Evolutionary conservation across 2,888 invertebrate species (phyloP).

Genomic region (Poecilobothrus nobilitatus): DNA sequence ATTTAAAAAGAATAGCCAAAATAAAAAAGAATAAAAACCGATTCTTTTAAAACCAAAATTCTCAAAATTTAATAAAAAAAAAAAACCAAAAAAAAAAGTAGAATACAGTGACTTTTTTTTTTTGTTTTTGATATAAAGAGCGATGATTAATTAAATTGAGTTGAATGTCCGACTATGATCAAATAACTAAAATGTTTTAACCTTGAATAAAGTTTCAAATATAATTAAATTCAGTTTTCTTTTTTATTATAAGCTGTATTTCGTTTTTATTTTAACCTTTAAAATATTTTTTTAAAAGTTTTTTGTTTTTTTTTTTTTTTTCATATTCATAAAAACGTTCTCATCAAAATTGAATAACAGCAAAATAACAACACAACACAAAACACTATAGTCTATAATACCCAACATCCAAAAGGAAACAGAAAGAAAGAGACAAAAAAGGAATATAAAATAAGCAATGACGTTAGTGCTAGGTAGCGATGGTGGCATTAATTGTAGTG

Average conservation of each 20-base stretch:
- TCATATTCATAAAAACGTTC: neutral
- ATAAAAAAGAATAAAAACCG: too few relatives aligned
- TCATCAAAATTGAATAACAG: neutral
- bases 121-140: neutral
- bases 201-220: neutral
- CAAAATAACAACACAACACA: too few relatives aligned
- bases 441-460: too few relatives aligned
- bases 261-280: too few relatives aligned
- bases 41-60: neutral
- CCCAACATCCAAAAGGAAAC: neutral
- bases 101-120: too few relatives aligned
- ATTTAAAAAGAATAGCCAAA: too few relatives aligned
- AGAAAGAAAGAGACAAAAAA: neutral
- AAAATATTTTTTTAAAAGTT: neutral
- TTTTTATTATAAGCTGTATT: neutral
- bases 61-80: too few relatives aligned
- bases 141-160: slow-evolving; percentile 9
- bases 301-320: neutral
- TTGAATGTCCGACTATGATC: slow-evolving; percentile 4
- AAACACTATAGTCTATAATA: too few relatives aligned
- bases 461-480: neutral
- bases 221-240: neutral
- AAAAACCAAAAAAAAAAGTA: too few relatives aligned
- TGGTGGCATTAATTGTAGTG: too few relatives aligned
- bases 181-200: slow-evolving; percentile 3